Evolutionary conservation across 2,888 invertebrate genomes (phyloP).

Genomic region (Drosophila kambysellisi): DNA sequence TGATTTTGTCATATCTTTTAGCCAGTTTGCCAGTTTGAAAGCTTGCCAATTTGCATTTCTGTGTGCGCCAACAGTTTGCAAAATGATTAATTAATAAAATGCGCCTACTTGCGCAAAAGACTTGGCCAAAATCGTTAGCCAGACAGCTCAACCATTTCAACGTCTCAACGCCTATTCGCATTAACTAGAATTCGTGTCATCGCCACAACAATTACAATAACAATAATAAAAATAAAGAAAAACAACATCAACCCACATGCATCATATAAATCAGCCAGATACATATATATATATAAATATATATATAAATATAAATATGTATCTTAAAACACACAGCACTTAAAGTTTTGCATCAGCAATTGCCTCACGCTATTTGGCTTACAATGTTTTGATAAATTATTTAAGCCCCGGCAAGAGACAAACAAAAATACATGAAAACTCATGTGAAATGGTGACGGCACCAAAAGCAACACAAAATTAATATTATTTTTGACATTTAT

Average conservation of each 20-base stretch:
- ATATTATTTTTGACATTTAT: slow-evolving; percentile 21
- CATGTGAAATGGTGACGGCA: slow-evolving; percentile 45
- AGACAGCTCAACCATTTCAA: slow-evolving; percentile 34
- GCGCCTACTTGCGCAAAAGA: slow-evolving; percentile 60
- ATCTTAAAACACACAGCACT: background rate
- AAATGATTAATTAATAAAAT: slow-evolving; percentile 70
- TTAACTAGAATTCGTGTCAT: slow-evolving; percentile 60
- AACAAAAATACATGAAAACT: slow-evolving; percentile 34
- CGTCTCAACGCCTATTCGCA: slow-evolving; percentile 38
- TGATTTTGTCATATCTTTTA: slow-evolving; percentile 54
- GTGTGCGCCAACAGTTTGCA: slow-evolving; percentile 43
- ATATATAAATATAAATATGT: background rate
- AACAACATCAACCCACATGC: slow-evolving; percentile 27
- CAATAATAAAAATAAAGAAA: background rate
- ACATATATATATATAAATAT: background rate
- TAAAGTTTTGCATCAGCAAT: slow-evolving; percentile 29
- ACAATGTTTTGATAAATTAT: slow-evolving; percentile 68
- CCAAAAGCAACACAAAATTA: slow-evolving; percentile 27
- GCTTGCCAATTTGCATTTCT: slow-evolving; percentile 58
- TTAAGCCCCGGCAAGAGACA: slow-evolving; percentile 28
- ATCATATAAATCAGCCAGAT: background rate
- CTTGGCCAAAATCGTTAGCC: slow-evolving; percentile 11
- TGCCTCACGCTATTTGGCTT: slow-evolving; percentile 52
- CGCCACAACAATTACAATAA: slow-evolving; percentile 20
- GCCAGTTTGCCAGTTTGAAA: slow-evolving; percentile 19